Conservation (phyloP, 2,888 invertebrate species). For the Augiades crinisus region DNA sequence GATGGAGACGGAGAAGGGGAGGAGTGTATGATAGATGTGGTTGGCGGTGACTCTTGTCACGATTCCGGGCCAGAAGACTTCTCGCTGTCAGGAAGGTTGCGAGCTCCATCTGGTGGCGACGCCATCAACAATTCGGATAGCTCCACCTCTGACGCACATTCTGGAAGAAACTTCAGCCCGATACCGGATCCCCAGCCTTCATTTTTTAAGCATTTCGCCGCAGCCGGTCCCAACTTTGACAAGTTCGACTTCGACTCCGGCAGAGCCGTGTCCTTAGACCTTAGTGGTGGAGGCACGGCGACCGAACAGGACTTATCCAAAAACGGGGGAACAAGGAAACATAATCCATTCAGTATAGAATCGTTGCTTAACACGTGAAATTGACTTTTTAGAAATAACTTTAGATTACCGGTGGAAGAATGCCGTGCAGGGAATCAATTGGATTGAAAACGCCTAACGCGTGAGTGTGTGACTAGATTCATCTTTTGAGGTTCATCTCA, state of each 20-base stretch:
- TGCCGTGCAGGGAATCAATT: not conserved
- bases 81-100: slow-evolving; percentile 79
- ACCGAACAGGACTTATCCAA: slow-evolving; percentile 73
- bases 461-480: too few relatives aligned
- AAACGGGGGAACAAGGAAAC: slow-evolving; percentile 82
- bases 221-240: slow-evolving; percentile 62
- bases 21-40: slow-evolving; percentile 91
- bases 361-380: slow-evolving; percentile 89
- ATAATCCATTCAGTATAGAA: slow-evolving; percentile 95
- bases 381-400: slow-evolving; percentile 47
- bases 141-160: slow-evolving; percentile 73
- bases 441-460: too few relatives aligned
- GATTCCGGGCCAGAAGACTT: slow-evolving; percentile 84
- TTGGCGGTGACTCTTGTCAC: slow-evolving; percentile 90
- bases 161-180: slow-evolving; percentile 71
- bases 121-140: slow-evolving; percentile 82
- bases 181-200: slow-evolving; percentile 70
- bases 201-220: slow-evolving; percentile 69
- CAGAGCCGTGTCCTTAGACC: slow-evolving; percentile 74
- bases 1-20: slow-evolving; percentile 83
- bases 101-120: slow-evolving; percentile 81
- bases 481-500: too few relatives aligned
- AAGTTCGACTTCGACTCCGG: slow-evolving; percentile 77
- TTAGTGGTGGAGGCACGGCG: slow-evolving; percentile 63
- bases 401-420: slow-evolving; percentile 11